Evolutionary conservation across 2,113 vertebrate genomes (phyloP), one percentile per base, ranked within the genome.

Genomic region (Larimichthys polyactis): DNA sequence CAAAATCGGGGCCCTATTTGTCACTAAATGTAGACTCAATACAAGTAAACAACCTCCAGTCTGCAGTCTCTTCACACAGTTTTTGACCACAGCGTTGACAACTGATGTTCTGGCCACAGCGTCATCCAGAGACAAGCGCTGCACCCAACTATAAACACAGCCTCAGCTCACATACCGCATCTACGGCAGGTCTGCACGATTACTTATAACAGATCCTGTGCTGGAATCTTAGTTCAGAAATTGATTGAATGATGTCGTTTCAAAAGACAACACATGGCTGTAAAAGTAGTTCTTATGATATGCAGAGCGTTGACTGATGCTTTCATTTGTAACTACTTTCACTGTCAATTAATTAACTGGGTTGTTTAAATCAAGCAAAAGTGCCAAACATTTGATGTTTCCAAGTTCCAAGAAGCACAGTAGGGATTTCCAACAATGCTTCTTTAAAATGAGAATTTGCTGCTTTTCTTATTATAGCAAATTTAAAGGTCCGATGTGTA

Each of bases 61-160:
- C 11, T 73, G 71, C 51, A 72, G 75, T 48, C 17, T 82, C 40
- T 52, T 69, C 51, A 75, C 79, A 67, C 62, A 65, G 57, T 52
- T 7, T 32, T 24, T 64, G 36, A 87, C 82, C 83, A 46, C 82
- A 64, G 43, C 20, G 20, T 7, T 73, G 60, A 67, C 62, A 54
- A 67, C 75, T 43, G 8, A 36, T 32, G 5, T 55, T 48, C 27
- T 71, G 68, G 83, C 87, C 83, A 54, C 87, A 84, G 29, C 44
- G 49, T 73, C 52, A 59, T 76, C 75, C 70, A 75, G 62, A 81
- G 52, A 5, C 20, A 82, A 70, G 68, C 82, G 19, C 79, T 40
- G 73, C 22, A 67, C 27, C 36, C 0, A 5, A 29, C 62, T 20
- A 43, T 66, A 62, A 80, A 78, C 69, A 82, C 64, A 77, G 24